A percentile compares a stretch with the other conserved stretches of the same genome.
Conservation (phyloP, 2,113 vertebrate genomes). For the Pomatorhinus ruficollis region DNA sequence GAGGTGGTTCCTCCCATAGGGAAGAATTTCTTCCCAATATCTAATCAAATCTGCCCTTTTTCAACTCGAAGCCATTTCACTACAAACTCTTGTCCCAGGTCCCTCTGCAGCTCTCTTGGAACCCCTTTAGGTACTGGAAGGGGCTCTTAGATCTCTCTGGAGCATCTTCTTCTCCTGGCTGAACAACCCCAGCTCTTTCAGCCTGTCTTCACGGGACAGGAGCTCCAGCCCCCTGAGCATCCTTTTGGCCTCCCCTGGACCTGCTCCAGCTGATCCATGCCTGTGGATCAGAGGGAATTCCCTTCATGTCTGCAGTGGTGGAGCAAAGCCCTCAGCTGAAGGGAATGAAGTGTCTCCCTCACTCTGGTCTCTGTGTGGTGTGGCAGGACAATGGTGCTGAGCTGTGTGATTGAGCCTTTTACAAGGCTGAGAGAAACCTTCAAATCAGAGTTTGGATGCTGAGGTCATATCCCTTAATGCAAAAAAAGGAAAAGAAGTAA, state of each 20-base stretch:
- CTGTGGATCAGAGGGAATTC: background rate
- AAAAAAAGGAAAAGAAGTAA: background rate
- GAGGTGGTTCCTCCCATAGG: background rate
- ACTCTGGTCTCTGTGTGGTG: background rate
- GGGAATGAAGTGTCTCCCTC: rapidly evolving
- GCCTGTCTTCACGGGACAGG: background rate
- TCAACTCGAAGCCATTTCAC: too few relatives aligned
- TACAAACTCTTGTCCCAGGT: background rate
- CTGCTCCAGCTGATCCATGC: background rate
- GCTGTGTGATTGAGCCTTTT: background rate
- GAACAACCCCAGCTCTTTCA: background rate
- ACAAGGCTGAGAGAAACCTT: background rate
- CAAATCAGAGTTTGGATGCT: background rate
- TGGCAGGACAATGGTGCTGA: background rate
- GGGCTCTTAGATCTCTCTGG: background rate
- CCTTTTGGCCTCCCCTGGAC: background rate
- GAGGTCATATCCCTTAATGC: background rate
- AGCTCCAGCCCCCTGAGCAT: background rate
- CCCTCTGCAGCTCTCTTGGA: background rate
- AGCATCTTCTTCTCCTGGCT: background rate
- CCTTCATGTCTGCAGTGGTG: rapidly evolving
- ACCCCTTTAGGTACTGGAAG: background rate
- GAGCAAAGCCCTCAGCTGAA: background rate
- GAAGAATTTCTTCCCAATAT: background rate
- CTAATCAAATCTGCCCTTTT: background rate